Evolutionary conservation across 2,113 vertebrate genomes (phyloP).

Genomic region (Cettia cetti): DNA sequence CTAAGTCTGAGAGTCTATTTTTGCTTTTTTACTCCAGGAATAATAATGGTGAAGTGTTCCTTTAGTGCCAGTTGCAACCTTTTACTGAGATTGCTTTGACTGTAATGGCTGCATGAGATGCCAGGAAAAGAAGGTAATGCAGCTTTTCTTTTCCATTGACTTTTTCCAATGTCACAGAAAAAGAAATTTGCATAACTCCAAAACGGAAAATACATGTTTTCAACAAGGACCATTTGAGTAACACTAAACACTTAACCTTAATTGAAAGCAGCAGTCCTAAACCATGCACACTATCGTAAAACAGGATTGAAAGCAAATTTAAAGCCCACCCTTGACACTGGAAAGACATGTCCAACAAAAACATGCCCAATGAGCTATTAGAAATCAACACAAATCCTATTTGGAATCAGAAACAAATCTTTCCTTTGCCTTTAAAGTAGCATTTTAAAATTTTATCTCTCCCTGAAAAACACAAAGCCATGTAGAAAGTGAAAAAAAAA

Average conservation of each 20-base stretch:
- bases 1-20: neutral
- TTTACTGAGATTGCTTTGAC: conserved; percentile 50
- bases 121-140: conserved; percentile 32
- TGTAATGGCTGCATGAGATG: conserved; percentile 24
- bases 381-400: neutral
- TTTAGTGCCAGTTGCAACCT: conserved; percentile 43
- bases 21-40: conserved; percentile 25
- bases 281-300: neutral
- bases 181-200: neutral
- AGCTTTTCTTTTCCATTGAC: neutral
- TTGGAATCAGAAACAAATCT: neutral
- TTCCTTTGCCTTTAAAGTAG: neutral
- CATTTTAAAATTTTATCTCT: neutral
- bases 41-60: conserved; percentile 5
- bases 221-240: neutral
- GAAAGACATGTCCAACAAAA: neutral
- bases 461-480: neutral
- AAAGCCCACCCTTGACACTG: neutral
- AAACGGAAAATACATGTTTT: neutral
- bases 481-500: neutral
- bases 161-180: conserved; percentile 35
- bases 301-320: neutral
- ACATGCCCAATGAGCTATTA: neutral
- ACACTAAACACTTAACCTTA: neutral
- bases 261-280: neutral